Base-by-base conservation (phyloP, 2,113 vertebrate genomes). In the Oncorhynchus tshawytscha region DNA sequence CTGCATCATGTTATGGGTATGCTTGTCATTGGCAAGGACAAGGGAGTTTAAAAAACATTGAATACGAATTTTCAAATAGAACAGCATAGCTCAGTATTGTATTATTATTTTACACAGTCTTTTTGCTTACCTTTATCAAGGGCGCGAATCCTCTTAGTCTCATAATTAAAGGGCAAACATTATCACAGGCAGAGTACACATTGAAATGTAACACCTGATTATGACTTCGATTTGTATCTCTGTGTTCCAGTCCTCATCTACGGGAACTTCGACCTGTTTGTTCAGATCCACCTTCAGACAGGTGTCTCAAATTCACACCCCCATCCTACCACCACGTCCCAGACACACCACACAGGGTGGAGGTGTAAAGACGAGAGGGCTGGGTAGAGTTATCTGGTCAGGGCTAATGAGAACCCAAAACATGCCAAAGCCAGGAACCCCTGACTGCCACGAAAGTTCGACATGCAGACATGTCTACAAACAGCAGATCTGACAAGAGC, bases 341-440 rank as follows among this genome's bases (percentile, higher is more conserved):
- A 22, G 57, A 59, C 60, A 24, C 60, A 64, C 8, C 24, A 24
- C 20, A 12, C 22, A 15, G 16, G 20, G 3, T 64, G n/a, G 60
- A 24, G 7, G n/a, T 24, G 60, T n/a, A 4, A 64, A 7, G 24
- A 64, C 60, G 1, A 5, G 60, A 7, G 57, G 8, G 60, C 9
- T 12, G n/a, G 20, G 60, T 66, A 16, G 18, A 24, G 13, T 15
- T 51, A 12, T 4, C 12, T 51, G 49, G 12, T 16, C 12, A 51
- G 15, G 49, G 49, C 49, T 16, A 13, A 51, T 15, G 73, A 66
- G 65, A 80, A 74, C 31, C 34, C 7, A 8, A 60, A 78, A 70
- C 3, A 13, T 77, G 77, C 65, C 60, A 71, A 62, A 64, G 72
- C 60, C 15, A 15, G 18, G 65, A 83, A 67, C 64, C 49, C 66